Percentiles rank a stretch among this genome's conserved stretches.
Conservation (phyloP, 2,113 vertebrate species). For the Ptilorrhoa leucosticta region DNA sequence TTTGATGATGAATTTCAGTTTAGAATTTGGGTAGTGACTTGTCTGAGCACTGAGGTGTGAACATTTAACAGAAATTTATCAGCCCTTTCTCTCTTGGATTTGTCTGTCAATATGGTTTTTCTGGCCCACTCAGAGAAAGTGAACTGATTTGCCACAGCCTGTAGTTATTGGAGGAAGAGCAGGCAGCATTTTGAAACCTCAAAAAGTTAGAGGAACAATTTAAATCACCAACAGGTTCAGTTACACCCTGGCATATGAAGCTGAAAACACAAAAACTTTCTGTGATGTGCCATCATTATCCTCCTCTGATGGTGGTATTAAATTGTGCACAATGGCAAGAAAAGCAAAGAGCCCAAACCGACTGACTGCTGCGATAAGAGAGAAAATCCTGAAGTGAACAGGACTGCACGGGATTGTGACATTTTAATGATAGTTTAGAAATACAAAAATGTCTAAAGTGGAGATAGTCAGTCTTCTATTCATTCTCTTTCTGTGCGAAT, state of each 20-base stretch:
- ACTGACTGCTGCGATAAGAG: constrained; percentile 22
- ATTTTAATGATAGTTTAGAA: constrained; percentile 56
- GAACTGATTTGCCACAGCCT: background rate
- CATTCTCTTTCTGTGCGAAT: background rate
- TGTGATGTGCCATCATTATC: background rate
- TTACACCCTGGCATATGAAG: background rate
- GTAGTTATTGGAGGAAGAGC: background rate
- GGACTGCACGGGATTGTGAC: constrained; percentile 5
- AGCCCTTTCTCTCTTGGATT: background rate
- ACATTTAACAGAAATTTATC: background rate
- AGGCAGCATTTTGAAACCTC: background rate
- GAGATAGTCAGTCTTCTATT: background rate
- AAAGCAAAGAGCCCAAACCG: constrained; percentile 7
- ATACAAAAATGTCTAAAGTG: constrained; percentile 6
- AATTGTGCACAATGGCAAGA: background rate
- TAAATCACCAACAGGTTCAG: background rate
- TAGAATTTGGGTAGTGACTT: background rate
- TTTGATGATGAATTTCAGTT: background rate
- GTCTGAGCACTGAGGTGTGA: background rate
- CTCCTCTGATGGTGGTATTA: background rate
- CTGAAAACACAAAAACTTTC: constrained; percentile 36
- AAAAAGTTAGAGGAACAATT: constrained; percentile 7
- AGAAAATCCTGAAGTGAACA: constrained; percentile 23
- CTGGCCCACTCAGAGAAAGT: background rate
- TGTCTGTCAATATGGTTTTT: background rate